These are phyloP conservation scores for Ceyx erithaca DNA, from an alignment of 2,797 vertebrate species.

Conservation along the genomic window DNA sequence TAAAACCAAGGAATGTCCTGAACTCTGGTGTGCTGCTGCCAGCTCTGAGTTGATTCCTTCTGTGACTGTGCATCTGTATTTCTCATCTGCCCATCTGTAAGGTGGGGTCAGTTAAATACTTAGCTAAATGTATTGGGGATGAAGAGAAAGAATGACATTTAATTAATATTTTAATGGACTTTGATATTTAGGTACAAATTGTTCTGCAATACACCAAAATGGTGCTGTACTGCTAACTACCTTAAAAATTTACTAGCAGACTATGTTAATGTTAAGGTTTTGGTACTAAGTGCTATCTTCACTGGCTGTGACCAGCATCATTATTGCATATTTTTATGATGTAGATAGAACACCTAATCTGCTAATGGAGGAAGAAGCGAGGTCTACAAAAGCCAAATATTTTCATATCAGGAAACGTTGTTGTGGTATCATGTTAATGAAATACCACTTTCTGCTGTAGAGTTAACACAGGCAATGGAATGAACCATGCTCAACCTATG, in stretches of 20 bases:
- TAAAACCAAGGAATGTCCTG: not conserved
- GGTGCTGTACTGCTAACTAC: not conserved
- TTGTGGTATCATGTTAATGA: not conserved
- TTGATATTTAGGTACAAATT: slow-evolving; percentile 4
- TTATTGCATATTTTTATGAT: not conserved
- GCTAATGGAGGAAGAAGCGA: not conserved
- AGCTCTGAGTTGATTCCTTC: not conserved
- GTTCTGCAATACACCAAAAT: not conserved
- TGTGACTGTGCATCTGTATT: not conserved
- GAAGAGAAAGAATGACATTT: not conserved
- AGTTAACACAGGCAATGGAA: not conserved
- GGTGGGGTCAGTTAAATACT: not conserved
- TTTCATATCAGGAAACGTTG: not conserved
- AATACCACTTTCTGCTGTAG: not conserved
- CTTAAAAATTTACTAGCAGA: not conserved
- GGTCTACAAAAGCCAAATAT: not conserved
- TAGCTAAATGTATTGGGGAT: not conserved
- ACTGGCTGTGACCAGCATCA: not conserved
- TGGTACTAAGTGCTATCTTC: not conserved
- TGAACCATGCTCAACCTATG: not conserved
- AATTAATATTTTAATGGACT: not conserved
- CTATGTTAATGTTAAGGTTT: not conserved
- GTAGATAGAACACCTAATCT: not conserved
- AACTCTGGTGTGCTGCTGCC: not conserved
- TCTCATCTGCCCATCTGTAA: not conserved